Evolutionary conservation across 1,140 invertebrate species (phyloP).

Genomic region (Berghia stephanieae): DNA sequence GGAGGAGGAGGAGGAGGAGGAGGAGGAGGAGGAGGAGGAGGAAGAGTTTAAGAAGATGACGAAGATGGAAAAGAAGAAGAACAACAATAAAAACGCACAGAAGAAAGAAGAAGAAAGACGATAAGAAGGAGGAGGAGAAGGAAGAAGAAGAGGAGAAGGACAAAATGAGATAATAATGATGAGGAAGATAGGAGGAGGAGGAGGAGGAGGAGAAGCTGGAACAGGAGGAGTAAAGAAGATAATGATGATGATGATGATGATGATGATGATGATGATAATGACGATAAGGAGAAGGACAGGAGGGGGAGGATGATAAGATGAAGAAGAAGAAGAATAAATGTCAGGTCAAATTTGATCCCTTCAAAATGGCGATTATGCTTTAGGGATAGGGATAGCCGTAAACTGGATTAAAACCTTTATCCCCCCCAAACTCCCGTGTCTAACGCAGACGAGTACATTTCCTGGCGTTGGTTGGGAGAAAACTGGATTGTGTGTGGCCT

Average conservation of each 20-base stretch:
- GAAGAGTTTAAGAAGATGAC: neutral
- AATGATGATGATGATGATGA: neutral
- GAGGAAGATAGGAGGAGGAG: neutral
- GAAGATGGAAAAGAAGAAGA: constrained; percentile 9
- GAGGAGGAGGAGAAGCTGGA: neutral
- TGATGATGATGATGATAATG: neutral
- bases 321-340: neutral
- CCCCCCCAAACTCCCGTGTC: too few relatives aligned
- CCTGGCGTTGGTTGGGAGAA: too few relatives aligned
- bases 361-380: too few relatives aligned
- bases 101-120: neutral
- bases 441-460: too few relatives aligned
- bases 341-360: too few relatives aligned
- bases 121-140: neutral
- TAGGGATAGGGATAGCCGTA: too few relatives aligned
- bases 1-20: neutral
- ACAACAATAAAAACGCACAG: neutral
- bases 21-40: neutral
- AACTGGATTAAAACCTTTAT: too few relatives aligned
- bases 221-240: neutral
- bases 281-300: too few relatives aligned
- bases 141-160: neutral
- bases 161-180: neutral
- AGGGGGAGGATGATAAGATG: neutral
- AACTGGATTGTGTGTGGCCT: too few relatives aligned